Evolutionary conservation across 2,888 invertebrate genomes (phyloP).

Genomic region (Diadromus collaris): DNA sequence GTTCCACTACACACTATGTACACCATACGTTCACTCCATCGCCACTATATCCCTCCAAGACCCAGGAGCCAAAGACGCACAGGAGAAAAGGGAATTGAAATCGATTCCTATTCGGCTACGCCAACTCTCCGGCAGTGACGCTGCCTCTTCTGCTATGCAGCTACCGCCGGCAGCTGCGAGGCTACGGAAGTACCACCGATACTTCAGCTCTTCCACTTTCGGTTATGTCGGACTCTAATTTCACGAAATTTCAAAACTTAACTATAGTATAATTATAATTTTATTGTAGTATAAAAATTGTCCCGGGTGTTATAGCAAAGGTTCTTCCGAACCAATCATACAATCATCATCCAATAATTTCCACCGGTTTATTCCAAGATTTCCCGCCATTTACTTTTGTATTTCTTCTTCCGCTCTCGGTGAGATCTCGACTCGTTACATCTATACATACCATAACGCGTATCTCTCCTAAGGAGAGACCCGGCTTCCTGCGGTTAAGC

Average conservation of each 20-base stretch:
- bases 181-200: background rate
- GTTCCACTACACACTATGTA: slow-evolving; percentile 32
- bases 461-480: background rate
- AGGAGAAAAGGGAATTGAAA: slow-evolving; percentile 12
- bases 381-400: slow-evolving; percentile 31
- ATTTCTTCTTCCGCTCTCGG: slow-evolving; percentile 31
- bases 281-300: background rate
- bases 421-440: slow-evolving; percentile 16
- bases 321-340: background rate
- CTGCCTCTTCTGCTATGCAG: background rate
- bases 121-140: background rate
- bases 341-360: background rate
- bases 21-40: slow-evolving; percentile 30
- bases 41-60: slow-evolving; percentile 9
- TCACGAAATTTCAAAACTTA: background rate
- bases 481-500: slow-evolving; percentile 70
- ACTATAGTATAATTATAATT: background rate
- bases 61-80: slow-evolving; percentile 13
- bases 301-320: too few species aligned
- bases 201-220: background rate
- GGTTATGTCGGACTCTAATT: background rate
- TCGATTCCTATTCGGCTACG: slow-evolving; percentile 10
- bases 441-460: slow-evolving; percentile 8
- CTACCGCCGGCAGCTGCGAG: background rate
- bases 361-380: background rate